phyloP scores from a whole-genome alignment of 2,113 vertebrate species.

The Guaruba guarouba region DNA sequence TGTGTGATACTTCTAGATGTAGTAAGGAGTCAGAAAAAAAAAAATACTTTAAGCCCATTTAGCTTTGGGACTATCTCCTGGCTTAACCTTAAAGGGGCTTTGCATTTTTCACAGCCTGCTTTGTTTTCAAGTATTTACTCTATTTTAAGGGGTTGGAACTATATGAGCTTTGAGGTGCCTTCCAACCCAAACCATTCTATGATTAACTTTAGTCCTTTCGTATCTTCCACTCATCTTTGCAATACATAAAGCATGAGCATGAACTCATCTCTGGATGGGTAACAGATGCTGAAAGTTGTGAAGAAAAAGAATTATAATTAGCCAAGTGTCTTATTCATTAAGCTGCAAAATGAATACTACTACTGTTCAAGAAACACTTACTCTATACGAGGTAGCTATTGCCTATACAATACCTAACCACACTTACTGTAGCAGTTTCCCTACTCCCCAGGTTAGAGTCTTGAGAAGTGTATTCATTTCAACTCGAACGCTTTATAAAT shows the following conservation, averaged over 20 bases:
- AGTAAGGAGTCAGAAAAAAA: neutral
- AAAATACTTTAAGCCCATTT: conserved; percentile 52
- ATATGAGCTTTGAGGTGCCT: neutral
- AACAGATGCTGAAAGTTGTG: neutral
- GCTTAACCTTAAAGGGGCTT: conserved; percentile 58
- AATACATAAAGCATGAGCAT: conserved; percentile 32
- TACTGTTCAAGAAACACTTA: neutral
- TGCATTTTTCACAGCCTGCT: conserved; percentile 53
- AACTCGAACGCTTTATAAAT: neutral
- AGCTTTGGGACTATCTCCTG: conserved; percentile 41
- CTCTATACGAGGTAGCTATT: neutral
- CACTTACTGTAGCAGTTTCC: neutral
- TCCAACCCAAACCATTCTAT: neutral
- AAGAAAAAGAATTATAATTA: neutral
- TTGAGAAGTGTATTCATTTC: neutral
- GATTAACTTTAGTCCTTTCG: conserved; percentile 45
- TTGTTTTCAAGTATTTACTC: conserved; percentile 65
- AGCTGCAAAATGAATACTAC: neutral
- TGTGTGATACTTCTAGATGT: neutral
- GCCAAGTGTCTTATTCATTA: neutral
- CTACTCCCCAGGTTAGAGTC: neutral
- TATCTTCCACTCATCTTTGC: conserved; percentile 38
- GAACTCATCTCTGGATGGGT: neutral
- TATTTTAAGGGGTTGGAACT: conserved; percentile 14
- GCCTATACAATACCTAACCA: neutral